Percentiles rank a stretch among this genome's conserved stretches.
Conservation (phyloP, 53 echinoderm and acorn worm species). For the Patiria pectinifera region DNA sequence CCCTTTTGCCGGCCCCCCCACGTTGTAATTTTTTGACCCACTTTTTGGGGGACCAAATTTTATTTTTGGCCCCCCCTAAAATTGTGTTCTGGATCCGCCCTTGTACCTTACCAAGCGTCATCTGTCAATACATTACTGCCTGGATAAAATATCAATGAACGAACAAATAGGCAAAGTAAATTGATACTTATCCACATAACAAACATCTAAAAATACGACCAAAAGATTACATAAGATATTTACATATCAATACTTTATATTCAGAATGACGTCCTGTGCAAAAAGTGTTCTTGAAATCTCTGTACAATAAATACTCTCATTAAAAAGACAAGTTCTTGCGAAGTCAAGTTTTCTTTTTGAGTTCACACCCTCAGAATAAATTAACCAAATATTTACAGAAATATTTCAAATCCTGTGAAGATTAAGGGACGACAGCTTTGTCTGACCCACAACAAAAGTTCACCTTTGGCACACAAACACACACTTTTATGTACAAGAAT, state of each 20-base stretch:
- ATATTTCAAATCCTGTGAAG: not conserved
- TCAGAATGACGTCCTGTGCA: not conserved
- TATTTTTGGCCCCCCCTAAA: too few relatives aligned
- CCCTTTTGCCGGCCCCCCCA: too few relatives aligned
- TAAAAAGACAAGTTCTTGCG: conserved; percentile 7
- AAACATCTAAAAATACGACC: not conserved
- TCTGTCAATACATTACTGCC: too few relatives aligned
- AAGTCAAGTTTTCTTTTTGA: not conserved
- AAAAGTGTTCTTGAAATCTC: not conserved
- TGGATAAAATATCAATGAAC: too few relatives aligned
- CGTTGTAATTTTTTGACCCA: too few relatives aligned
- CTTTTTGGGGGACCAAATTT: too few relatives aligned
- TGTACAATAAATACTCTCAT: conserved; percentile 41
- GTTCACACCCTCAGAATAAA: not conserved
- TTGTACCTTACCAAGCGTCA: too few relatives aligned
- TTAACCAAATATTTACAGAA: conserved; percentile 25
- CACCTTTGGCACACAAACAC: not conserved
- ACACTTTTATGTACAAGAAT: not conserved
- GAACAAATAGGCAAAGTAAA: too few relatives aligned
- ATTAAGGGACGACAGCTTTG: not conserved
- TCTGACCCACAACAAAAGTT: not conserved
- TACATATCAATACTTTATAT: conserved; percentile 1
- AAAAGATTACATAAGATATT: not conserved
- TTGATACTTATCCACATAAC: not conserved
- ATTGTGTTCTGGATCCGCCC: too few relatives aligned